Evolutionary conservation across 1,140 invertebrate genomes (phyloP).

Genomic region (Conus betulinus): DNA sequence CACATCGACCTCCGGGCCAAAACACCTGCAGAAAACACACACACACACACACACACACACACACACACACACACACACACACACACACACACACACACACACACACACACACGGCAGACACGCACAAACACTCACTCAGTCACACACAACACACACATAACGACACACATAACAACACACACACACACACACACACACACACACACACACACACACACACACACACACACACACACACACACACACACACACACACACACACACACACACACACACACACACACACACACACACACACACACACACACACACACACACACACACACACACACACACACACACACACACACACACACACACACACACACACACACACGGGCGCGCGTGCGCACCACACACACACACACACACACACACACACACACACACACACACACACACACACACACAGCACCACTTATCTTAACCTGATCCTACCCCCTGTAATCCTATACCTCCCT

Average conservation of each 20-base stretch:
- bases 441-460: background rate
- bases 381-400: background rate
- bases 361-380: too few relatives aligned
- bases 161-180: constrained; percentile 1
- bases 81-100: background rate
- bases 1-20: too few relatives aligned
- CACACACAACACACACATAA: background rate
- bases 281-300: too few relatives aligned
- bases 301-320: too few relatives aligned
- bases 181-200: background rate
- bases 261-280: too few relatives aligned
- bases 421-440: background rate
- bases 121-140: background rate
- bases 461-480: too few relatives aligned
- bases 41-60: background rate
- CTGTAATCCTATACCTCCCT: too few relatives aligned
- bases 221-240: background rate
- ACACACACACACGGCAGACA: background rate
- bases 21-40: background rate
- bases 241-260: background rate
- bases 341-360: too few relatives aligned
- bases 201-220: background rate
- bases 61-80: background rate
- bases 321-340: too few relatives aligned
- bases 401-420: background rate